phyloP scores from a whole-genome alignment of 2,113 vertebrate species.

The Caretta caretta region DNA sequence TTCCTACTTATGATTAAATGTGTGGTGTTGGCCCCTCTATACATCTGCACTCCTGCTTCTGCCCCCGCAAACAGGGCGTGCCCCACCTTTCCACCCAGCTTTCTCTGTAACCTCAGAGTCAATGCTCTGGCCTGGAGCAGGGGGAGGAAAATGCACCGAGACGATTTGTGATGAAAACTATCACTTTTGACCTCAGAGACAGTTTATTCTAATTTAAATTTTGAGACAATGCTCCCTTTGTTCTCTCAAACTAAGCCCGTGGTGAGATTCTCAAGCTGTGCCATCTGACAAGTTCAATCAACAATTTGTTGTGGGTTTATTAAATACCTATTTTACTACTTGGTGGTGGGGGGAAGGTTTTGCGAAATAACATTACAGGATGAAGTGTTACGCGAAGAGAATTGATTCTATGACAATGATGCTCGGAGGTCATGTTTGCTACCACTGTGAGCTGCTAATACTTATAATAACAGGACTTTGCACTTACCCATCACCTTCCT shows the following conservation, averaged over 20 bases:
- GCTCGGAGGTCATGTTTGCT: neutral
- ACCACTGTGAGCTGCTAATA: neutral
- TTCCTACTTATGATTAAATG: neutral
- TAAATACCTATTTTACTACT: neutral
- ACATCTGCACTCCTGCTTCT: neutral
- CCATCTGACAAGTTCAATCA: neutral
- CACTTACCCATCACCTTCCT: neutral
- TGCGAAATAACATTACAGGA: neutral
- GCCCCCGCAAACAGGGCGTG: neutral
- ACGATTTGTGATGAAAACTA: neutral
- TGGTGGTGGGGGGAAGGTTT: neutral
- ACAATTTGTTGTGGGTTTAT: neutral
- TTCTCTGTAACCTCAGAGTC: neutral
- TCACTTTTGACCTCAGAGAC: neutral
- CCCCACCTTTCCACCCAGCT: neutral
- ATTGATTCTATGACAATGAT: neutral
- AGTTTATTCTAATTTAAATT: neutral
- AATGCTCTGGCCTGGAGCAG: neutral
- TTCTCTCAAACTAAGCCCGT: neutral
- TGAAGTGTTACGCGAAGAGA: fast-evolving
- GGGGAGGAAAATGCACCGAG: neutral
- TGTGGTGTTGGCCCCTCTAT: neutral
- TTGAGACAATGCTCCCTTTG: neutral
- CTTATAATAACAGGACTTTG: neutral
- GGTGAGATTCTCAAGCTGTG: neutral